Evolutionary conservation across 1,140 invertebrate genomes (phyloP), one percentile per base, ranked within the genome.

Genomic region (Lordiphosa stackelbergi): DNA sequence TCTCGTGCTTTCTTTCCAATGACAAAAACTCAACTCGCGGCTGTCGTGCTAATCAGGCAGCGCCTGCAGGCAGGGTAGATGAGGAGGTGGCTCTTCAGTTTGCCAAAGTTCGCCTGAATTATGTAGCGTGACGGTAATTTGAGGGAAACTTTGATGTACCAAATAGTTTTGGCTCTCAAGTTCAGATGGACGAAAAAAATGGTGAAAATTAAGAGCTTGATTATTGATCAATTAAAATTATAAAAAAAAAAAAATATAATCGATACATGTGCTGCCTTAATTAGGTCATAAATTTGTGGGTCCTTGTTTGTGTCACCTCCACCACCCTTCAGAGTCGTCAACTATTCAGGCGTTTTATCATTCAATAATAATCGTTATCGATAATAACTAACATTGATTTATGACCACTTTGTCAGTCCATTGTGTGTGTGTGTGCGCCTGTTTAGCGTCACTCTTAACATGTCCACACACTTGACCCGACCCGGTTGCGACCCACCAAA

Each of bases 121-220:
- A 83, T 81, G 71, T 81, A 83, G 75, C 75, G 68, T 59, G 72
- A 72, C 75, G 66, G 68, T 72, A 81, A 81, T 81, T 81, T 72
- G 63, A 75, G 75, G 68, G 55, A 68, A 83, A 81, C 72, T 81
- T 83, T 81, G 75, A 60, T 66, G 68, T 59, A 1, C 53, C 53
- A 59, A 81, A 83, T 81, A 79, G 75, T 75, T 81, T 79, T 64
- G 34, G 75, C 63, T 58, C 58, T 35, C 46, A 47, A 64, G 62
- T 28, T 28, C 31, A 36, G 48, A 55, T 43, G 57, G 43, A 49
- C 37, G 24, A 34, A 19, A 35, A 35, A 42, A 28, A 48, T 7
- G 4, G 10, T 10, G 24, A 42, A 36, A 8, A n/a, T 5, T 34
- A 1, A 4, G 9, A 3, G 24, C 5, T 63, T 63, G 59, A 47